A percentile compares a stretch with the other conserved stretches of the same genome.
phyloP scores from a whole-genome alignment of 2,888 invertebrate species.

The Tuta absoluta region DNA sequence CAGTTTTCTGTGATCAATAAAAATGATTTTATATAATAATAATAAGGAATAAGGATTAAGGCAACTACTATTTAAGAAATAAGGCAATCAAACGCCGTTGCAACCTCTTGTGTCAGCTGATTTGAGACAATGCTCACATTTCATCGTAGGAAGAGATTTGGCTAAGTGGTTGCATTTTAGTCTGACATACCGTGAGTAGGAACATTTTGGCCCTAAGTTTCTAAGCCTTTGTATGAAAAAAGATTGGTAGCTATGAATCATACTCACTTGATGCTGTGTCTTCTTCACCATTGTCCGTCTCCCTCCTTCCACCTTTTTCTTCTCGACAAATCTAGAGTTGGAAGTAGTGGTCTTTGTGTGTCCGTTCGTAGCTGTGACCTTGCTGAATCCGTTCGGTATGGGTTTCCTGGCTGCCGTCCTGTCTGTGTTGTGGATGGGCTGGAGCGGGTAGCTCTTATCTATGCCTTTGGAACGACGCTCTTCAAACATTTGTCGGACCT shows the following conservation, averaged over 20 bases:
- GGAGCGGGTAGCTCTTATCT: conserved; percentile 90
- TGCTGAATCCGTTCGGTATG: conserved; percentile 64
- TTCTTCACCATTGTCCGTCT: conserved; percentile 47
- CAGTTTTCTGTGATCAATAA: conserved; percentile 54
- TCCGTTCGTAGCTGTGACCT: conserved; percentile 47
- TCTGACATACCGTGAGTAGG: too few species aligned
- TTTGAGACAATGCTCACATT: too few species aligned
- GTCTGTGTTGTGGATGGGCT: conserved; percentile 84
- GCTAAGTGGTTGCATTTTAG: too few species aligned
- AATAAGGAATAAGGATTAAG: not conserved
- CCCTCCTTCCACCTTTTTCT: conserved; percentile 38
- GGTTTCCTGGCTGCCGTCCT: conserved; percentile 54
- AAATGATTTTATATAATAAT: too few species aligned
- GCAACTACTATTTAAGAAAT: not conserved
- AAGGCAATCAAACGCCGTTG: too few species aligned
- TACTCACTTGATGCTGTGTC: not conserved
- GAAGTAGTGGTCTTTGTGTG: conserved; percentile 35
- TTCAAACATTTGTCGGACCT: conserved; percentile 93
- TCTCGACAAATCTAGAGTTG: conserved; percentile 50
- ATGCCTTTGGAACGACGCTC: conserved; percentile 89
- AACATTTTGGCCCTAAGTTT: too few species aligned
- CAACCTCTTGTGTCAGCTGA: too few species aligned
- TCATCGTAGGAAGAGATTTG: too few species aligned
- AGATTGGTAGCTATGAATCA: not conserved
- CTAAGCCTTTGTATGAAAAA: not conserved